Conservation (phyloP, 2,113 vertebrate genomes). For the Aplodontia rufa region DNA sequence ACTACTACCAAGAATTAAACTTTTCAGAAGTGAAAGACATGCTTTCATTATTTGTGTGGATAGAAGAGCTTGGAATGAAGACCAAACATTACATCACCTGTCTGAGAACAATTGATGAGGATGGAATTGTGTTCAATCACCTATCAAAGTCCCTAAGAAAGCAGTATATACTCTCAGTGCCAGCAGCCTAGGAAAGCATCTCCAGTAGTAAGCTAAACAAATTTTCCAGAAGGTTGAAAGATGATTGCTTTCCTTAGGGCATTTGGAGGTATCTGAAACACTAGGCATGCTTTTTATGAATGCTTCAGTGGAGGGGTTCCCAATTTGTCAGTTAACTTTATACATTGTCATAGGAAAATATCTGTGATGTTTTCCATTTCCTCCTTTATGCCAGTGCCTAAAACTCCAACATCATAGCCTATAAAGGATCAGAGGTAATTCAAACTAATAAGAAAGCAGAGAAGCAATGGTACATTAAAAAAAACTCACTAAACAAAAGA, state of each 20-base stretch:
- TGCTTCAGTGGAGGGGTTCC: neutral
- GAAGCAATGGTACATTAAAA: neutral
- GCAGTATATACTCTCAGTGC: neutral
- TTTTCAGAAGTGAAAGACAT: neutral
- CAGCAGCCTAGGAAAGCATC: neutral
- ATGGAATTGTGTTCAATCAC: neutral
- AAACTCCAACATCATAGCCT: neutral
- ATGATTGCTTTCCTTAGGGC: neutral
- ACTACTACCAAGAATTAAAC: neutral
- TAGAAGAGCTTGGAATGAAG: neutral
- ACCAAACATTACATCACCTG: neutral
- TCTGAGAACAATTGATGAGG: neutral
- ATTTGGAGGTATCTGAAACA: neutral
- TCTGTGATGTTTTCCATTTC: neutral
- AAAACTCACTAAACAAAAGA: neutral
- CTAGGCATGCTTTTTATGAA: neutral
- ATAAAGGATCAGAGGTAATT: neutral
- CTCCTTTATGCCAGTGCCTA: neutral
- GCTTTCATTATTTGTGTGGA: neutral
- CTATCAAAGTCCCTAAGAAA: neutral
- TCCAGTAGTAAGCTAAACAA: too few relatives aligned
- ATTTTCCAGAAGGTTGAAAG: neutral
- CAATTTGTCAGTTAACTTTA: neutral
- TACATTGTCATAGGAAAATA: neutral
- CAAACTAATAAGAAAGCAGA: neutral